phyloP scores from a whole-genome alignment of 2,797 vertebrate species.

The Gadopsis bispinosus region DNA sequence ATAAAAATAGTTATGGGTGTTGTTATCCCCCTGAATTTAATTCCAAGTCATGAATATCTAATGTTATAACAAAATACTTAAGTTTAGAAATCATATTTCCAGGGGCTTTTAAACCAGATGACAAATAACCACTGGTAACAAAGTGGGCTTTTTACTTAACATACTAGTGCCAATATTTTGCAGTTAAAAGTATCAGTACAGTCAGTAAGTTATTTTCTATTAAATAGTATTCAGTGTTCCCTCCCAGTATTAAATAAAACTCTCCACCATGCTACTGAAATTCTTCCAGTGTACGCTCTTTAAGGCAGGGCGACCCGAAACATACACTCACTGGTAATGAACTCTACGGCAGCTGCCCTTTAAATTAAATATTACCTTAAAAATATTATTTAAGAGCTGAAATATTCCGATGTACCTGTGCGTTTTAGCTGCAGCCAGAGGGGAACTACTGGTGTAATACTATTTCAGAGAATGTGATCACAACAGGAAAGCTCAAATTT shows the following conservation, averaged over 20 bases:
- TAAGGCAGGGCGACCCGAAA: slow-evolving; percentile 7
- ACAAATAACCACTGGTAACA: neutral
- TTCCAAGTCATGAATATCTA: neutral
- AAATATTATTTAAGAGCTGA: slow-evolving; percentile 29
- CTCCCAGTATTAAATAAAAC: slow-evolving; percentile 6
- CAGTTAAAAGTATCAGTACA: neutral
- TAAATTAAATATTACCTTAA: slow-evolving; percentile 15
- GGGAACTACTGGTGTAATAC: neutral
- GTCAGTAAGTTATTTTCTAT: neutral
- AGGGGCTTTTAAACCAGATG: neutral
- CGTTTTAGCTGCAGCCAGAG: neutral
- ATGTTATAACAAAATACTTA: neutral
- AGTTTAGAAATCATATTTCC: neutral
- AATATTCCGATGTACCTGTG: slow-evolving; percentile 7
- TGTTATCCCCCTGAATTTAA: no score
- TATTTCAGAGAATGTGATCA: neutral
- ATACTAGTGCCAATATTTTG: neutral
- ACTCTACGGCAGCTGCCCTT: neutral
- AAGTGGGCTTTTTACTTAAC: neutral
- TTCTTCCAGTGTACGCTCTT: slow-evolving; percentile 7
- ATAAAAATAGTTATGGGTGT: no score
- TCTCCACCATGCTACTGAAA: slow-evolving; percentile 29
- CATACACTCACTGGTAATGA: neutral
- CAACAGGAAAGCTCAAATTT: neutral
- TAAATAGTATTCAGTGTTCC: slow-evolving; percentile 2